These are phyloP conservation scores for Rhodophaea formosa DNA, from an alignment of 2,888 invertebrate species.

Conservation along the genomic window DNA sequence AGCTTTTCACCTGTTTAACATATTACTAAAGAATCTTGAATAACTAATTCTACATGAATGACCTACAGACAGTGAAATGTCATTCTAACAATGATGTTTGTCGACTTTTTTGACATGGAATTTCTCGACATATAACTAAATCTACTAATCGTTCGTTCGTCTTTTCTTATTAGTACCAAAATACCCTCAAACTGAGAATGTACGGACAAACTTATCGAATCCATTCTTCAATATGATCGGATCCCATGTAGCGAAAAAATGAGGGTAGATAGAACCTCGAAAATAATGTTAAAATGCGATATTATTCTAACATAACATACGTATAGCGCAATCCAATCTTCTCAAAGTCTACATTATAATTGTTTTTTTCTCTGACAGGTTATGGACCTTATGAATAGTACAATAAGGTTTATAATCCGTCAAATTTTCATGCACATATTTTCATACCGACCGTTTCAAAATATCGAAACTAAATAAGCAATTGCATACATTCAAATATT, in stretches of 20 bases:
- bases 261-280: neutral
- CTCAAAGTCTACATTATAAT: too few species aligned
- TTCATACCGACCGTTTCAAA: too few species aligned
- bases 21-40: neutral
- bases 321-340: neutral
- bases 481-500: too few species aligned
- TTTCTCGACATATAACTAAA: neutral
- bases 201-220: neutral
- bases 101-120: neutral
- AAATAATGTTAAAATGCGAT: neutral
- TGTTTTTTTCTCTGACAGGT: too few species aligned
- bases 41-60: neutral
- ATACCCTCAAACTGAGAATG: neutral
- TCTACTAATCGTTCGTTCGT: neutral
- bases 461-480: too few species aligned
- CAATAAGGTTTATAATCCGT: too few species aligned
- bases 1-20: neutral
- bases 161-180: neutral
- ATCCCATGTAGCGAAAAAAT: too few species aligned
- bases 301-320: neutral
- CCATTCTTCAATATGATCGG: neutral
- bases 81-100: neutral
- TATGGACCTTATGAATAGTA: too few species aligned
- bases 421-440: too few species aligned
- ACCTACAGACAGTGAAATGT: neutral